Percentiles rank a stretch among this genome's conserved stretches.
Conservation (phyloP, 2,888 invertebrate species). For the Xylocampa areola region DNA sequence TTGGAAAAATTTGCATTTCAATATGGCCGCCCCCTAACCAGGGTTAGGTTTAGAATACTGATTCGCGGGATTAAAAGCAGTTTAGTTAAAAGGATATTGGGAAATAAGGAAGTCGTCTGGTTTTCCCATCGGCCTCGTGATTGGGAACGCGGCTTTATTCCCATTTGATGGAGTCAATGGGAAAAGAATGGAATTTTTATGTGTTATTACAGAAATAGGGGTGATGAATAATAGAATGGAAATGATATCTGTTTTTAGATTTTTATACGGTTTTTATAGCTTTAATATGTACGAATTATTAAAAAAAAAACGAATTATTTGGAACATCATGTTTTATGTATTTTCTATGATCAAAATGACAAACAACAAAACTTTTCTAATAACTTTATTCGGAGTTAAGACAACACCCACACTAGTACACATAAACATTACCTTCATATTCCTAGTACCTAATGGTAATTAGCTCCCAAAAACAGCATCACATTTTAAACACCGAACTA, state of each 20-base stretch:
- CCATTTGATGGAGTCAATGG: constrained; percentile 38
- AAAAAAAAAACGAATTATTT: too few relatives aligned
- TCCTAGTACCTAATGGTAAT: too few relatives aligned
- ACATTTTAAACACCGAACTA: too few relatives aligned
- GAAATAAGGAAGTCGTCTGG: constrained; percentile 51
- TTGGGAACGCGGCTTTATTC: constrained; percentile 38
- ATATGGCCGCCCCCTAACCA: constrained; percentile 41
- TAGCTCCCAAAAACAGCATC: too few relatives aligned
- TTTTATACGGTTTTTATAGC: constrained; percentile 3
- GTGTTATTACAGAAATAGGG: constrained; percentile 32
- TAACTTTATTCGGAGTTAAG: too few relatives aligned
- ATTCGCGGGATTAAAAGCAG: constrained; percentile 53
- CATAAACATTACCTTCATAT: too few relatives aligned
- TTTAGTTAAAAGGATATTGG: constrained; percentile 58
- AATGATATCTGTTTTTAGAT: constrained; percentile 8
- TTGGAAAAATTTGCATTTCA: constrained; percentile 57
- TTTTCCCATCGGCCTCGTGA: constrained; percentile 35
- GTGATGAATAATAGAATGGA: constrained; percentile 17
- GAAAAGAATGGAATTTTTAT: constrained; percentile 48
- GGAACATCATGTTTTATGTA: too few relatives aligned
- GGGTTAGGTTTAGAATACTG: constrained; percentile 58
- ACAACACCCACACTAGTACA: too few relatives aligned
- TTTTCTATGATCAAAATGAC: too few relatives aligned
- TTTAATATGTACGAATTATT: too few relatives aligned
- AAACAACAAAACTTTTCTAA: too few relatives aligned